Base-by-base conservation (phyloP, 2,888 invertebrate genomes). In the Heliconius aoede region DNA sequence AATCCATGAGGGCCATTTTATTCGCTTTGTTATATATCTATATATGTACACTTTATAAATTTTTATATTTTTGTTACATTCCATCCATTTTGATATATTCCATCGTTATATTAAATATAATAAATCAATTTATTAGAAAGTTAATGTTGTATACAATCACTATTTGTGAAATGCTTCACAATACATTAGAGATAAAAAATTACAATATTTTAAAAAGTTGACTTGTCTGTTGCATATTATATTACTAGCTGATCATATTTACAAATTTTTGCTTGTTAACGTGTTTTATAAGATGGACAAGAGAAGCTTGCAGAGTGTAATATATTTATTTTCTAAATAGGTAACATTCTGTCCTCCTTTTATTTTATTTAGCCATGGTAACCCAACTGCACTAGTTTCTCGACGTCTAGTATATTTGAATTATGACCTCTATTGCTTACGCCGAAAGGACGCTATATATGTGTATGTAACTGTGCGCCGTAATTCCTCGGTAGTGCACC, bases 371-470 rank as follows among this genome's bases (percentile, higher is more conserved):
- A 7, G 15, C 36, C 60, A 26, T 77, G 51, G 58, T 46, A 46
- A 62, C 76, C 40, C 68, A 15, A 68, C 58, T 62, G 68, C 32
- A 24, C 40, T 77, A 74, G 71, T 26, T 30, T 40, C 21, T 24
- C 18, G 24, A 18, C 7, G 72, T 60, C 24, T 36, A 21, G 61
- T 72, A 71, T 51, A 51, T 75, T 69, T 71, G 75, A 64, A 72
- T 76, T 76, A 76, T 71, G 64, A 76, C 26, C 62, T 76, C 36
- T 71, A 71, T 75, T 71, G 71, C 75, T 28, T 36, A 71, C 32
- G 71, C 58, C 64, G 75, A 76, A 72, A 76, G 58, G 64, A 64
- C 51, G 69, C 32, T 51, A 69, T 51, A n/a, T 55, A 55, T 36
- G n/a, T 68, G 26, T 30, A 60, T 68, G 68, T 74, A 36, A 55